A percentile compares a stretch with the other conserved stretches of the same genome.
These are phyloP conservation scores for Megathymus violae DNA, from an alignment of 1,140 invertebrate genomes.

Conservation along the genomic window DNA sequence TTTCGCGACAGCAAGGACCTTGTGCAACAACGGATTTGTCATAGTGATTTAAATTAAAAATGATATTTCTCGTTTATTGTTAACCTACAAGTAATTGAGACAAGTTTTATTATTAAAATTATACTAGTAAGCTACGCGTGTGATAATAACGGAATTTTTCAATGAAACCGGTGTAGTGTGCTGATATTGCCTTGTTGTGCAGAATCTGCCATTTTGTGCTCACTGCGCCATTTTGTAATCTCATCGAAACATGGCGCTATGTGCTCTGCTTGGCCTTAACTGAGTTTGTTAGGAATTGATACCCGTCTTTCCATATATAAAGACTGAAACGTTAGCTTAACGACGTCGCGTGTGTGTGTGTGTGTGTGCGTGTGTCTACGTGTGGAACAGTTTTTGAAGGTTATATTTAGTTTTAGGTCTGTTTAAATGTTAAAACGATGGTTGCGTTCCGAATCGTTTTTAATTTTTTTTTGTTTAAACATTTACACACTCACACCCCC, in stretches of 20 bases:
- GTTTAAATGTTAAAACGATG: no score
- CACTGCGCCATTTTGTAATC: background rate
- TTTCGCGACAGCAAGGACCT: no score
- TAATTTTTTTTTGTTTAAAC: no score
- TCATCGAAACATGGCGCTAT: background rate
- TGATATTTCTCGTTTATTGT: no score
- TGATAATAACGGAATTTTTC: constrained; percentile 8
- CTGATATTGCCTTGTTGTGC: constrained; percentile 26
- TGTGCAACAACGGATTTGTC: no score
- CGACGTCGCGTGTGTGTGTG: constrained; percentile 16
- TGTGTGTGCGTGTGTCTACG: constrained; percentile 14
- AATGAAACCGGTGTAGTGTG: background rate
- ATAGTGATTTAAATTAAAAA: no score
- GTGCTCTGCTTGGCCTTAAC: constrained; percentile 42
- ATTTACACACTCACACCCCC: no score
- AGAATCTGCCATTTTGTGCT: constrained; percentile 2
- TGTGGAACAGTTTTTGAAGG: constrained; percentile 7
- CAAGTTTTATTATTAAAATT: background rate
- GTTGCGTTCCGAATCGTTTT: no score
- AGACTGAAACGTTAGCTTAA: constrained; percentile 59
- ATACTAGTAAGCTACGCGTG: background rate
- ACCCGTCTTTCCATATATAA: constrained; percentile 52
- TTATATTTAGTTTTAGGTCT: no score
- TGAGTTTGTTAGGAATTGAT: constrained; percentile 49
- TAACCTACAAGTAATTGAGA: background rate